phyloP scores from a whole-genome alignment of 2,113 vertebrate species.

The Galemys pyrenaicus region DNA sequence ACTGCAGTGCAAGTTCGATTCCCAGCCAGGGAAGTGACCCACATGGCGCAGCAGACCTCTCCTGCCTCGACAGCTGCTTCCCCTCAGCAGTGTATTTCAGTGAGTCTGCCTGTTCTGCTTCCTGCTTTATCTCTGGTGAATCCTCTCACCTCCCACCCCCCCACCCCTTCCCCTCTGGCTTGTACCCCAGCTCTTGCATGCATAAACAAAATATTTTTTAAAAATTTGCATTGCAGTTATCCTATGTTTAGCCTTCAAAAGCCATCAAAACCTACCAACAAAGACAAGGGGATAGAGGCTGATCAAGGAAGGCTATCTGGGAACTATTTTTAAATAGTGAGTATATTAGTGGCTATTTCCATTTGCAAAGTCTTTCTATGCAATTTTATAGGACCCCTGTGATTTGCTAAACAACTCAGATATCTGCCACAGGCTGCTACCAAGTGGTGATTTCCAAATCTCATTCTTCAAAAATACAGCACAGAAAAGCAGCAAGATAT shows the following conservation, averaged over 20 bases:
- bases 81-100: too few species aligned
- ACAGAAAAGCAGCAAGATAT: too few species aligned
- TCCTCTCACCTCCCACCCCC: too few species aligned
- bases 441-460: slow-evolving; percentile 29
- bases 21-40: too few species aligned
- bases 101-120: too few species aligned
- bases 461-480: not conserved
- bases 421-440: not conserved
- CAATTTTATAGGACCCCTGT: not conserved
- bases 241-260: not conserved
- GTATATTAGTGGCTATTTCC: not conserved
- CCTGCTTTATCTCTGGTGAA: too few species aligned
- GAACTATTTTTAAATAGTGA: not conserved
- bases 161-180: too few species aligned
- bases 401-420: slow-evolving; percentile 8
- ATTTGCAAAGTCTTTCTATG: not conserved
- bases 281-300: not conserved
- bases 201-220: too few species aligned
- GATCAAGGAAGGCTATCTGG: not conserved
- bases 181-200: too few species aligned
- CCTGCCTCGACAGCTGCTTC: too few species aligned
- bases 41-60: too few species aligned
- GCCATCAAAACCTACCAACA: not conserved
- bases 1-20: too few species aligned
- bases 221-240: not conserved